Conservation (phyloP, 2,888 invertebrate genomes). For the Glyphotaelius pellucidus region DNA sequence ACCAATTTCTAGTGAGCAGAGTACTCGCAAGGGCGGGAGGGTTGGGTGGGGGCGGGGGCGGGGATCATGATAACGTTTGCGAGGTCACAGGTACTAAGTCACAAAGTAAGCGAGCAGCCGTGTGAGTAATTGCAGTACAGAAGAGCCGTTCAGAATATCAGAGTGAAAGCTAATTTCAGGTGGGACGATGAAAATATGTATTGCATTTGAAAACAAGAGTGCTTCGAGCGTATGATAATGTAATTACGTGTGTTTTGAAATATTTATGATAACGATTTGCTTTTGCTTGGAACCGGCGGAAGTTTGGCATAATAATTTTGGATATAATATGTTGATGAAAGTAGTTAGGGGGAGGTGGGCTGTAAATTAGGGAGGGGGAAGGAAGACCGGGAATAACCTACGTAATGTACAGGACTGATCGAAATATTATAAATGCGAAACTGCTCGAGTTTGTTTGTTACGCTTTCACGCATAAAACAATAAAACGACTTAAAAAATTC, state of each 20-base stretch:
- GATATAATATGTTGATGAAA: neutral
- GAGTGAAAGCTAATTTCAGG: constrained; percentile 2
- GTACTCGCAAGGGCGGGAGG: neutral
- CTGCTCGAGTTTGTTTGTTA: too few relatives aligned
- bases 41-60: neutral
- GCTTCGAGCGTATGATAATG: neutral
- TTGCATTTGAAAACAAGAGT: neutral
- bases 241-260: neutral
- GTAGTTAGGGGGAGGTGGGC: too few relatives aligned
- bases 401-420: too few relatives aligned
- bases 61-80: neutral
- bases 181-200: neutral
- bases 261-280: neutral
- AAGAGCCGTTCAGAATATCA: neutral
- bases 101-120: neutral
- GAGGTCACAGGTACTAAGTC: neutral
- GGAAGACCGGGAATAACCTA: too few relatives aligned
- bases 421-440: too few relatives aligned
- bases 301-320: neutral
- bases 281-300: neutral
- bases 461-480: too few relatives aligned
- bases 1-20: neutral
- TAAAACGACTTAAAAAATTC: too few relatives aligned
- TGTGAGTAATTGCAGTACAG: neutral
- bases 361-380: too few relatives aligned